Conservation (phyloP, 37 sponge, comb jelly and placozoan species). For the Haliclona indistincta region DNA sequence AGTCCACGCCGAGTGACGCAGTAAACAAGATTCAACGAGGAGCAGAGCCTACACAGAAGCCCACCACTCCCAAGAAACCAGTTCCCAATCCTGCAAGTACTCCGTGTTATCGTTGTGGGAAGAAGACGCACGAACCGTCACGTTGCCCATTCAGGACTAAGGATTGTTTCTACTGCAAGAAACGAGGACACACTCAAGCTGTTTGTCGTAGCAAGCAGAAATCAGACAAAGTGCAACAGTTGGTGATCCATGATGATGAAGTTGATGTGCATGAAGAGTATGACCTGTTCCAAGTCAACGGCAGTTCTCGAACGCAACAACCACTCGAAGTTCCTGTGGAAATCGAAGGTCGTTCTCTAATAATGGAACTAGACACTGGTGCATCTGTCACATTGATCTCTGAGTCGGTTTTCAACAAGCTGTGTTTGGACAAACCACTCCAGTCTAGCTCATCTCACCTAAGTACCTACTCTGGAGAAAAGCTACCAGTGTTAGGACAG, state of each 20-base stretch:
- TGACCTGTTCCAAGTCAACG: background rate
- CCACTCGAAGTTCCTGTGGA: background rate
- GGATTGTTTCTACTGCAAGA: background rate
- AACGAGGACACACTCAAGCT: background rate
- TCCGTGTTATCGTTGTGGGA: slow-evolving; percentile 13
- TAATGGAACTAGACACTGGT: slow-evolving; percentile 30
- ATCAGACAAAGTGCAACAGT: background rate
- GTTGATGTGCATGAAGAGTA: background rate
- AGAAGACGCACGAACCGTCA: background rate
- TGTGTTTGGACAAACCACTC: background rate
- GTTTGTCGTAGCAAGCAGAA: slow-evolving; percentile 7
- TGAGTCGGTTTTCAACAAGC: background rate
- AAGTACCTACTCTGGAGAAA: slow-evolving; percentile 1
- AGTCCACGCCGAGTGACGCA: too few species aligned
- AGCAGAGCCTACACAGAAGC: too few species aligned
- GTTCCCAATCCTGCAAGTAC: too few species aligned
- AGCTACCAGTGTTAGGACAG: slow-evolving; percentile 2
- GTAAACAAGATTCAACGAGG: too few species aligned
- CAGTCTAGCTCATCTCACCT: background rate
- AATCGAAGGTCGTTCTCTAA: background rate
- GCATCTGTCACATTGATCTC: slow-evolving; percentile 6
- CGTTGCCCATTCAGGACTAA: background rate
- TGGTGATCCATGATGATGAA: slow-evolving; percentile 5
- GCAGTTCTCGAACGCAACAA: background rate
- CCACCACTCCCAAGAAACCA: too few species aligned